Evolutionary conservation across 2,797 vertebrate species (phyloP).

Genomic region (Pangasius macronema): DNA sequence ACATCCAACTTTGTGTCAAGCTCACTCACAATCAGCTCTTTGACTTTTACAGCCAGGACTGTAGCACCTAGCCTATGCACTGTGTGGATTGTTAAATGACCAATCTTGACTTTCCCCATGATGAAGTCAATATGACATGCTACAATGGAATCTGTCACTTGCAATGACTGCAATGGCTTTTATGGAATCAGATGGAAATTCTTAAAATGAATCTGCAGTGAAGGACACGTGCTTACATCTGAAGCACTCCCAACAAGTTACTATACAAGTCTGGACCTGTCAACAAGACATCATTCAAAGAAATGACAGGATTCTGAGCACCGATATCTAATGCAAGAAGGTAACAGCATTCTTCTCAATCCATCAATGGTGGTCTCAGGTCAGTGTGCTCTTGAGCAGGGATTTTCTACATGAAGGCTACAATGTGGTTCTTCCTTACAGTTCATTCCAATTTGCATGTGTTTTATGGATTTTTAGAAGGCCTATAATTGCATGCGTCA

Average conservation of each 20-base stretch:
- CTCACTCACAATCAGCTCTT: background rate
- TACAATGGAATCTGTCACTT: background rate
- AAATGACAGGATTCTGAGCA: background rate
- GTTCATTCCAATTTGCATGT: background rate
- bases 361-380: background rate
- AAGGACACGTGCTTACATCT: background rate
- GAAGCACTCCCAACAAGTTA: background rate
- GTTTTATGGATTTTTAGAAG: background rate
- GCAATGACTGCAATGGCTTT: background rate
- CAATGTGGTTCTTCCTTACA: background rate
- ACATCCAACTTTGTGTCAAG: background rate
- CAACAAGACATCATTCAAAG: background rate
- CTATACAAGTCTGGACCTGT: background rate
- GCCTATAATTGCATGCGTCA: background rate
- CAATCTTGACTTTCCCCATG: background rate
- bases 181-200: background rate
- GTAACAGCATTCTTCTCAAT: background rate
- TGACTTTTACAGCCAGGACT: background rate
- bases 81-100: background rate
- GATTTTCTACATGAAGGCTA: conserved; percentile 1
- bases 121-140: background rate
- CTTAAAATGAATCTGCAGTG: background rate
- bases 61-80: background rate
- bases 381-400: background rate
- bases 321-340: background rate